Evolutionary conservation across 2,888 invertebrate genomes (phyloP), one percentile per base, ranked within the genome.

Genomic region (Therioaphis trifolii): DNA sequence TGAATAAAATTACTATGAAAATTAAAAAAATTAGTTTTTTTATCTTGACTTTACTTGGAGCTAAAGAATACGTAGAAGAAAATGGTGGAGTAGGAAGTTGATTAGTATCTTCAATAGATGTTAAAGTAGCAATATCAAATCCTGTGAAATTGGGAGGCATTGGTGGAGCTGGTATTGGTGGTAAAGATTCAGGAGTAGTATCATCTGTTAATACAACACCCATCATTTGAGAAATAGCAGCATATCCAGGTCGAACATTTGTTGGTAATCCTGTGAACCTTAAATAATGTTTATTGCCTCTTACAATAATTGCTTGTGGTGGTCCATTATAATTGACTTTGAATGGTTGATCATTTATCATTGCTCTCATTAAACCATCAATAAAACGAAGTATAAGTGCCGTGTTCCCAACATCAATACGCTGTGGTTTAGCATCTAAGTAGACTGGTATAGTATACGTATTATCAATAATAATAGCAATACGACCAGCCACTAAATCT

Each of bases 401-500:
- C 86, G 92, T 91, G 1, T 93, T 93, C 86, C 93, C 93, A 29
- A 95, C 91, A 80, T 92, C 91, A 87, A 96, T 94, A 86, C 89
- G 93, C 88, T 96, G 96, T 15, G 94, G 91, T 88, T 94, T 94
- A 0, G 94, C 93, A 88, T 96, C 96, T 71, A 96, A 89, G 88
- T 94, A 96, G 1, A 96, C 92, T 0, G 95, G 94, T 89, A 94
- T 92, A 78, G 92, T 92, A 12, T 84, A 79, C 80, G 92, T 92
- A 0, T 95, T 96, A 88, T 96, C 93, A 7, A 96, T 92, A 79
- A 96, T 94, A 85, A 96, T 90, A 88, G 94, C 94, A 84, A 96
- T 94, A 89, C 94, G 94, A 0, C 95, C 96, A 0, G 94, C 93
- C 1, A 95, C 94, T 68, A 97, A 90, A 88, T 97, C 97, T 18